Evolutionary conservation across 2,797 vertebrate genomes (phyloP), one percentile per base, ranked within the genome.

Genomic region (Tenualosa ilisha): DNA sequence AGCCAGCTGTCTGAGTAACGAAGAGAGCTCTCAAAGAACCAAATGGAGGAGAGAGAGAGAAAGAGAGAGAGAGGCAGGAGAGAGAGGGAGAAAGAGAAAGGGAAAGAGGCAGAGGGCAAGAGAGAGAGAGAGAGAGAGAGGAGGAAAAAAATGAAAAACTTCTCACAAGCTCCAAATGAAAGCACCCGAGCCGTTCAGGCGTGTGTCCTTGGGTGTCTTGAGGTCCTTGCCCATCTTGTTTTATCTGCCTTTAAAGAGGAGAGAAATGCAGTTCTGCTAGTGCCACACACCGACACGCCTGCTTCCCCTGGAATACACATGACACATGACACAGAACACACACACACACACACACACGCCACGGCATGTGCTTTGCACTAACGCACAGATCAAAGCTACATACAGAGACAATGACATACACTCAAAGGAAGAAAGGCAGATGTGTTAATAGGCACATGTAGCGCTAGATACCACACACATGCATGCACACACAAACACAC

Each of bases 241-340:
- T 81, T 85, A 82, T 81, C 79, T 84, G 81, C 75, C 82, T 83
- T 72, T 83, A 82, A 86, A 88, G 22, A 82, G 43, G 22, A 3
- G 79, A 50, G 31, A 31, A 1, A 31, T 31, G 65, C 56, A 24
- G 54, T 54, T 83, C 72, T 37, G 17, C 46, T 63, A 86, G 43
- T 31, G 54, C 22, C 61, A 24, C n/a, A 24, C 7, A 65, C 26
- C 59, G 22, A 65, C 24, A 31, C 3, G 22, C 59, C 20, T 20
- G 2, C 1, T 61, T 61, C n/a, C 59, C 1, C 22, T 59, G 20
- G 59, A 17, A 54, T 49, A 8, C 7, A 8, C 15, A 3, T 59
- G 31, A 8, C 7, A 8, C 15, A 3, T 59, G 31, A 1, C 56
- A 22, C 56, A 59, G 56, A 59, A 59, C 22, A 59, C 24, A 65